These are phyloP conservation scores for Muscicapa adusta DNA, from an alignment of 2,113 vertebrate species.

Conservation along the genomic window DNA sequence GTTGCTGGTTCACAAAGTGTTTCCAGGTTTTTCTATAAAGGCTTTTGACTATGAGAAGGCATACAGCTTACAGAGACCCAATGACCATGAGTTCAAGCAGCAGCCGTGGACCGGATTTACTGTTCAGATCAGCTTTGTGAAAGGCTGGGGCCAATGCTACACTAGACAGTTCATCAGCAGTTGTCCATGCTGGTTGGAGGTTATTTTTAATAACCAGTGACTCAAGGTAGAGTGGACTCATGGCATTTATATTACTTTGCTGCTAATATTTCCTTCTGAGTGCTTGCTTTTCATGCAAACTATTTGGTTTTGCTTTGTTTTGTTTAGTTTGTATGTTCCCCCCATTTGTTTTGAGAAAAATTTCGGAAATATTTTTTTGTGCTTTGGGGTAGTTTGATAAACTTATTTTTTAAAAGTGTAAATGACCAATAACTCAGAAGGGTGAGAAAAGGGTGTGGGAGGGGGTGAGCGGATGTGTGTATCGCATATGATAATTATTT, in stretches of 20 bases:
- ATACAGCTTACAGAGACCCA: slow-evolving; percentile 89
- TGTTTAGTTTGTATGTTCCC: not conserved
- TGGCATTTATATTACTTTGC: slow-evolving; percentile 71
- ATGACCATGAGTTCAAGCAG: slow-evolving; percentile 97
- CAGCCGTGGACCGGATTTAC: slow-evolving; percentile 96
- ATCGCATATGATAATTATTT: not conserved
- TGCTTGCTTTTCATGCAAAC: slow-evolving; percentile 75
- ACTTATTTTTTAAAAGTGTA: not conserved
- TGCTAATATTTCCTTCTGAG: slow-evolving; percentile 76
- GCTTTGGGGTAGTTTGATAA: not conserved
- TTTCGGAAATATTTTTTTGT: slow-evolving; percentile 56
- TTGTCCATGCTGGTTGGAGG: slow-evolving; percentile 97
- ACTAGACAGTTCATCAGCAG: slow-evolving; percentile 98
- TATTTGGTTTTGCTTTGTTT: not conserved
- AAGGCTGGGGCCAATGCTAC: slow-evolving; percentile 99
- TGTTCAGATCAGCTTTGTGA: slow-evolving; percentile 99
- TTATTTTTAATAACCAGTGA: slow-evolving; percentile 95
- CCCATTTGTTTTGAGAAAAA: slow-evolving; percentile 59
- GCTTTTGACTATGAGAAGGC: slow-evolving; percentile 99
- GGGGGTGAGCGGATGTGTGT: not conserved
- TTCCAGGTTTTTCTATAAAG: slow-evolving; percentile 98
- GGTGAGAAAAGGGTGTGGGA: not conserved
- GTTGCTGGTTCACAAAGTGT: slow-evolving; percentile 97
- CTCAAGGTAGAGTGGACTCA: slow-evolving; percentile 36
- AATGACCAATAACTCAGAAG: slow-evolving; percentile 53